phyloP scores from a whole-genome alignment of 2,888 invertebrate species.

The Dryobota labecula region DNA sequence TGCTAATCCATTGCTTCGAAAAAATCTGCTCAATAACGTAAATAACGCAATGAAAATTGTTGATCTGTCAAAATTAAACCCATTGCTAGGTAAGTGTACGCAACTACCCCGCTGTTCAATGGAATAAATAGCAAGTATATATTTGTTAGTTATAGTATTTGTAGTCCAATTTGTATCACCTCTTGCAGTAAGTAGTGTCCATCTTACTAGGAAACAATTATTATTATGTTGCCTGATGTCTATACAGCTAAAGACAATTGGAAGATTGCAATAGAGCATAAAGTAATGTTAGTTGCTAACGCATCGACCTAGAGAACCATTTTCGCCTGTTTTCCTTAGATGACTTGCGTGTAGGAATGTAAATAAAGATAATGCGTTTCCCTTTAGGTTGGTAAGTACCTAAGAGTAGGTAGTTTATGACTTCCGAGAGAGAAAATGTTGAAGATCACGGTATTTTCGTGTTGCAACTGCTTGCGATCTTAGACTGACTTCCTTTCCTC shows the following conservation, averaged over 20 bases:
- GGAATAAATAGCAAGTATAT: no score
- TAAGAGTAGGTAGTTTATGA: no score
- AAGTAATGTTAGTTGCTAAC: background rate
- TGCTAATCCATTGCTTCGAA: no score
- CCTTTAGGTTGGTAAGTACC: background rate
- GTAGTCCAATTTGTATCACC: background rate
- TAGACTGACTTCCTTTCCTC: background rate
- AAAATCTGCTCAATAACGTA: no score
- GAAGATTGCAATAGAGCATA: conserved; percentile 35
- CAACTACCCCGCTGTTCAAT: no score
- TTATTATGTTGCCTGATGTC: conserved; percentile 10
- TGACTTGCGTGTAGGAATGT: conserved; percentile 9
- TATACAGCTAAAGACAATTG: conserved; percentile 35
- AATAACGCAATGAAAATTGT: no score
- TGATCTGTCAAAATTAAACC: no score
- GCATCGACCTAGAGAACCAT: conserved; percentile 24
- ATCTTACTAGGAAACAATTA: conserved; percentile 33
- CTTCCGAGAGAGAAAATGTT: conserved; percentile 1
- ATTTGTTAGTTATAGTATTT: no score
- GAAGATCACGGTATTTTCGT: background rate
- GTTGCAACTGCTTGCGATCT: background rate
- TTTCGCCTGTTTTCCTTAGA: conserved; percentile 34
- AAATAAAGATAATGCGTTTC: conserved; percentile 18
- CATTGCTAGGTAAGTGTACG: no score
- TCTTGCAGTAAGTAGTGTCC: background rate